Evolutionary conservation across 2,888 invertebrate genomes (phyloP), one percentile per base, ranked within the genome.

Genomic region (Drosophila nigricruria): DNA sequence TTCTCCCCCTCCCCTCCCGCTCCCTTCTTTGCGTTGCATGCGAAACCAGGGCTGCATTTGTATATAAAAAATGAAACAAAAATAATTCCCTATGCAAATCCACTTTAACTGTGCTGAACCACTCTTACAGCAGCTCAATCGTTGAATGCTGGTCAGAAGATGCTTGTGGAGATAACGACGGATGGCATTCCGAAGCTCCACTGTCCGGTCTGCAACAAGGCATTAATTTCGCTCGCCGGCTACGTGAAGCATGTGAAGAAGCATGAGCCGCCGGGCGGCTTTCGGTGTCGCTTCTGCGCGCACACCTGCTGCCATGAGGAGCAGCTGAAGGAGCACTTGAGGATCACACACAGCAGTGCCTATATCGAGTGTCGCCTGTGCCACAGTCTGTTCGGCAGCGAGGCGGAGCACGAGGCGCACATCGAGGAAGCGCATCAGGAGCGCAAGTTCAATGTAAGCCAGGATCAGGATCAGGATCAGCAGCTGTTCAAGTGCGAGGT

Each of bases 261-360:
- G 53, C 93, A 93, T 65, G 91, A 92, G 57, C 90, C 92, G 3
- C 92, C 93, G 5, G 93, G 92, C n/a, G 93, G 92, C 27, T 93
- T 92, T 58, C 72, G 82, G 25, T 93, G 93, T 57, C 91, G 91
- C 49, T 87, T 90, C 50, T 93, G 93, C 75, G 91, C 91, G 20
- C 82, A 12, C 86, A 90, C 27, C 4, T 92, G 84, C 52, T 90
- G 90, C 61, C 79, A 91, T 4, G 91, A 92, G 32, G 88, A 91
- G 3, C 90, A 90, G 16, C 67, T 92, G 3, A 88, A 90, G 50
- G 81, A 90, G 40, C 93, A 93, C 60, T 56, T 73, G 5, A 70
- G 73, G 62, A 65, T 8, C 88, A 90, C 57, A 90, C 92, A 70
- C 92, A 93, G 65, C 88, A 93, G 65, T 88, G 89, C 49, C 1